Evolutionary conservation across 2,797 vertebrate genomes (phyloP).

Genomic region (Toxotes lorentzi): DNA sequence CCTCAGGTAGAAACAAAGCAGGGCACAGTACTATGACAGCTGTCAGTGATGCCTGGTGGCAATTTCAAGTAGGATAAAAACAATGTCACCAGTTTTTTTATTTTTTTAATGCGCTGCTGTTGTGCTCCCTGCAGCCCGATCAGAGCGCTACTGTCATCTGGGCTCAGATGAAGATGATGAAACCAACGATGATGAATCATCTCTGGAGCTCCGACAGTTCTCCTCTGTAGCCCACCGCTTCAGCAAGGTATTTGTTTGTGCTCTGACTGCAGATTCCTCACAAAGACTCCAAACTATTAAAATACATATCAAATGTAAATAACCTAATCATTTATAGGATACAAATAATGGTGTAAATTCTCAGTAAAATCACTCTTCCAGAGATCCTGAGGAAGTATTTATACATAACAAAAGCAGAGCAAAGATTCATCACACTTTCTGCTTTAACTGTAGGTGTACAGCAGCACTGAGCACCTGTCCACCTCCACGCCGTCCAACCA

Average conservation of each 20-base stretch:
- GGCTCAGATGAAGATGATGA: slow-evolving; percentile 91
- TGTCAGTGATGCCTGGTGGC: not conserved
- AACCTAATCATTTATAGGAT: not conserved
- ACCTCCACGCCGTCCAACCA: slow-evolving; percentile 87
- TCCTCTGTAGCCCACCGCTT: slow-evolving; percentile 95
- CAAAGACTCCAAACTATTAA: not conserved
- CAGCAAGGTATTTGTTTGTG: slow-evolving; percentile 87
- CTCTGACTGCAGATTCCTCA: not conserved
- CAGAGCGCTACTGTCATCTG: slow-evolving; percentile 91
- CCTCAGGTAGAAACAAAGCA: not conserved
- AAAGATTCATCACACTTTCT: not conserved
- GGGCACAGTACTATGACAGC: not conserved
- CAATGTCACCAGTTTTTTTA: not conserved
- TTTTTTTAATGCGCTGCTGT: not conserved
- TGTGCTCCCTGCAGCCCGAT: slow-evolving; percentile 84
- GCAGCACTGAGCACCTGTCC: slow-evolving; percentile 92
- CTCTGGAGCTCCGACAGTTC: slow-evolving; percentile 92
- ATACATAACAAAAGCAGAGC: not conserved
- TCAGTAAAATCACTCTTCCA: not conserved
- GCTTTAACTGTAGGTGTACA: slow-evolving; percentile 88
- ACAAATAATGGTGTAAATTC: not conserved
- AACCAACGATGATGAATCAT: slow-evolving; percentile 92
- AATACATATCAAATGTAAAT: not conserved
- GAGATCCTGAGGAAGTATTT: not conserved
- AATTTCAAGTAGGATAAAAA: not conserved